Evolutionary conservation across 92 coral and sea anemone genomes (phyloP), one percentile per base, ranked within the genome.

Genomic region (Porites cylindrica): DNA sequence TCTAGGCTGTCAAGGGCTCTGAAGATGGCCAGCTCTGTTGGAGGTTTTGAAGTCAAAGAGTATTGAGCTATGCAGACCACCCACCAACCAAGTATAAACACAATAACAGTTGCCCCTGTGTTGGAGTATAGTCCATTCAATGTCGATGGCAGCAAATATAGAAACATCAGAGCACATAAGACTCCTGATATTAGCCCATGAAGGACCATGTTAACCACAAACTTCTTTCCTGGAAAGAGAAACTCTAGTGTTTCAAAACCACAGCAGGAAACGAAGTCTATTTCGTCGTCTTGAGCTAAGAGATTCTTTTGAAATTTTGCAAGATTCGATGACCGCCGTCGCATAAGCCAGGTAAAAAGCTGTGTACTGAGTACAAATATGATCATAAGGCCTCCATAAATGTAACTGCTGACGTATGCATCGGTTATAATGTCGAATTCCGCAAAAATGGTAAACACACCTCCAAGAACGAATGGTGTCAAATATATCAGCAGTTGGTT

Each of bases 261-360:
- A 86, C 95, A 97, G 65, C 97, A 97, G 0, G 98, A 97, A 51
- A 88, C 94, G 81, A 97, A 97, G 26, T 97, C 99, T 17, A 95
- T 80, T 32, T 97, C 96, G 52, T 97, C 98, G 60, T 97, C 99
- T 84, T 97, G 94, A 13, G 99, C 94, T 24, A 97, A 91, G 7
- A 93, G 64, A 67, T 97, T 97, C 63, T 83, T 78, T 43, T 85
- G 96, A 74, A 95, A 86, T 79, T 86, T 95, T 19, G 90, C 86
- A 19, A 90, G 86, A 72, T 75, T 88, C 6, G 92, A 66, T 17
- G 94, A 88, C 14, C 89, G 76, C 66, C 87, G 92, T n/a, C 88
- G 86, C 52, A 82, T 81, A 64, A 87, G 78, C 92, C 94, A 93
- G 72, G 92, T 94, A 2, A 86, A 53, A 17, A 92, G 77, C 76